Percentiles rank a stretch among this genome's conserved stretches.
Conservation (phyloP, 35 echinoderm and acorn worm species). For the Diadema setosum region DNA sequence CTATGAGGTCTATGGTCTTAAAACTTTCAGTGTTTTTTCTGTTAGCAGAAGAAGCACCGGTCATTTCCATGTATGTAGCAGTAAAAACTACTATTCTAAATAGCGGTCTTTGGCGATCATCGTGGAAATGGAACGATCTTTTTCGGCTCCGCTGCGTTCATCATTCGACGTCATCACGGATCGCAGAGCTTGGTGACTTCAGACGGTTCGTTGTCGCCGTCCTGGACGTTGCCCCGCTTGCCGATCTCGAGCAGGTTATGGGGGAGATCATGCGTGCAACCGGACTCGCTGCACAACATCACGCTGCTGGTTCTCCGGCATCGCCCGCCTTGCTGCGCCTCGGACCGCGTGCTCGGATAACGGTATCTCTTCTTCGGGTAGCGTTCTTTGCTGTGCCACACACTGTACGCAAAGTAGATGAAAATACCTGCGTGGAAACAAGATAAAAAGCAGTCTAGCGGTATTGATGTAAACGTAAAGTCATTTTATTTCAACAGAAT, state of each 20-base stretch:
- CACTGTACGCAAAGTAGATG: slow-evolving; percentile 52
- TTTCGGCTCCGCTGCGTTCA: too few species aligned
- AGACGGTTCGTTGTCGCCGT: not conserved
- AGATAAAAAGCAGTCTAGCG: too few species aligned
- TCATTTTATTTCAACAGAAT: too few species aligned
- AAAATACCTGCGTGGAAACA: slow-evolving; percentile 18
- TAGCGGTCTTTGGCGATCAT: too few species aligned
- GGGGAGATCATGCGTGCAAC: not conserved
- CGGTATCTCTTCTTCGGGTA: not conserved
- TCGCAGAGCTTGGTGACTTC: not conserved
- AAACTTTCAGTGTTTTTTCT: too few species aligned
- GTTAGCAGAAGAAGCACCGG: too few species aligned
- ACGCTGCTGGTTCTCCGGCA: not conserved
- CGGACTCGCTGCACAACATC: not conserved
- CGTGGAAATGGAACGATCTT: too few species aligned
- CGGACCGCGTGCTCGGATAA: not conserved
- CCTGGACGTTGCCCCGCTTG: not conserved
- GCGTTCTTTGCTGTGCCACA: slow-evolving; percentile 64
- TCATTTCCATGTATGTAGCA: too few species aligned
- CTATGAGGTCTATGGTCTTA: too few species aligned
- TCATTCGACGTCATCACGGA: too few species aligned
- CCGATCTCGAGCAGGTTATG: not conserved
- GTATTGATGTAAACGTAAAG: too few species aligned
- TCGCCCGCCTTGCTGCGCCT: not conserved
- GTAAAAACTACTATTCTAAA: too few species aligned